Conservation (phyloP, 2,888 invertebrate genomes). For the Drosophila meridionalis region DNA sequence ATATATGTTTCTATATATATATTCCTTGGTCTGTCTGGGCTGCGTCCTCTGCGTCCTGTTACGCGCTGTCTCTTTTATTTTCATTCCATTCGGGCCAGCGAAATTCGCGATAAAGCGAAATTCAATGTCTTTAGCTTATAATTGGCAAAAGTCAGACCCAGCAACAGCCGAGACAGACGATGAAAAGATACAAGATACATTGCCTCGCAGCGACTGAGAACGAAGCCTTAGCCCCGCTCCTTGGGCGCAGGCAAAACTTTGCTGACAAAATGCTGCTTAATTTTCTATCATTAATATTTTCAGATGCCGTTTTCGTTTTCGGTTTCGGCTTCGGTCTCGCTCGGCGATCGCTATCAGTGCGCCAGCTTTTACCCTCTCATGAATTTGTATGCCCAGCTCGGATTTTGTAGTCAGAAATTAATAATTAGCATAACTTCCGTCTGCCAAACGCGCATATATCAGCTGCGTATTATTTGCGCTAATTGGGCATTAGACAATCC, state of each 20-base stretch:
- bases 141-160: slow-evolving; percentile 68
- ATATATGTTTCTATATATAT: slow-evolving; percentile 63
- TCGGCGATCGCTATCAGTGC: slow-evolving; percentile 55
- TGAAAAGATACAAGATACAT: slow-evolving; percentile 68
- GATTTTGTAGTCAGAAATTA: slow-evolving; percentile 54
- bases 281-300: slow-evolving; percentile 80
- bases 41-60: slow-evolving; percentile 28
- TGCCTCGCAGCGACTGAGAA: slow-evolving; percentile 22
- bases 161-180: slow-evolving; percentile 34
- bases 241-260: slow-evolving; percentile 31
- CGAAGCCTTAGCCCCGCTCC: slow-evolving; percentile 6
- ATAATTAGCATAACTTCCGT: slow-evolving; percentile 76
- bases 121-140: slow-evolving; percentile 80
- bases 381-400: slow-evolving; percentile 1
- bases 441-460: slow-evolving; percentile 50
- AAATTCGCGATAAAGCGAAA: slow-evolving; percentile 79
- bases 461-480: slow-evolving; percentile 58
- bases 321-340: slow-evolving; percentile 51
- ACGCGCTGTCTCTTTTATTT: slow-evolving; percentile 53
- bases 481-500: slow-evolving; percentile 60
- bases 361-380: slow-evolving; percentile 40
- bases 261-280: slow-evolving; percentile 68
- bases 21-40: slow-evolving; percentile 29
- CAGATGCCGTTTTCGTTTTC: slow-evolving; percentile 53
- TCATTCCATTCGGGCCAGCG: slow-evolving; percentile 55